phyloP scores from a whole-genome alignment of 2,888 invertebrate species.

The Lepidonotus clava region DNA sequence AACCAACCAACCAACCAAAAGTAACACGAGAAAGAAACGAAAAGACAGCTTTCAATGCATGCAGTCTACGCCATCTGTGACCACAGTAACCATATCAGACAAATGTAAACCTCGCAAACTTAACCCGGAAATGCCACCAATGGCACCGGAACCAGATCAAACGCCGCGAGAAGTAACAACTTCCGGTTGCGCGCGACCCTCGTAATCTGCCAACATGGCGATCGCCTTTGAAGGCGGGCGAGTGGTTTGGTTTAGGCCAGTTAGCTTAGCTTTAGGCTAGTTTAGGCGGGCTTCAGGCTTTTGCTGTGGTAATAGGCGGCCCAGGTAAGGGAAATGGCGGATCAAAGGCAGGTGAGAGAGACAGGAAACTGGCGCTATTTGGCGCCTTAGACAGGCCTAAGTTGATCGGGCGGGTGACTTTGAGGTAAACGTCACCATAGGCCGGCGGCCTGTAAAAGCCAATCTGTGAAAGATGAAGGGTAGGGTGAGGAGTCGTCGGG shows the following conservation, averaged over 20 bases:
- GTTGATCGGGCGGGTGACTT: constrained; percentile 34
- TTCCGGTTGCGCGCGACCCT: constrained; percentile 25
- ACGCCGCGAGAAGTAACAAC: constrained; percentile 34
- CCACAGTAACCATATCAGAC: constrained; percentile 17
- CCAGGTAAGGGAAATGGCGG: constrained; percentile 40
- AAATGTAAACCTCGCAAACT: constrained; percentile 35
- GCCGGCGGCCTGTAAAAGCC: constrained; percentile 30
- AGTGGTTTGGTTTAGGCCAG: constrained; percentile 40
- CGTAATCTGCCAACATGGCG: constrained; percentile 4
- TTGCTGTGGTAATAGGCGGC: constrained; percentile 33
- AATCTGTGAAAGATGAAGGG: constrained; percentile 22
- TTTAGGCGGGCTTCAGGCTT: constrained; percentile 21
- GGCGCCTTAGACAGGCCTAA: constrained; percentile 38
- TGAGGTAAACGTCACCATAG: constrained; percentile 16
- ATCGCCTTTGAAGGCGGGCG: constrained; percentile 26
- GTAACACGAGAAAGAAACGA: neutral
- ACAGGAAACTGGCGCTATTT: constrained; percentile 39
- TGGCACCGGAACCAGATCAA: constrained; percentile 40
- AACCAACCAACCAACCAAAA: neutral
- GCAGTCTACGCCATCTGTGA: neutral
- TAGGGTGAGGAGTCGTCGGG: neutral
- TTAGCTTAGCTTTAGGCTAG: constrained; percentile 16
- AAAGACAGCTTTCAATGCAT: no score
- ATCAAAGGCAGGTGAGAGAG: constrained; percentile 42
- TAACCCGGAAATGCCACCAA: constrained; percentile 10